Base-by-base conservation (phyloP, 2,113 vertebrate genomes). In the Brachypodius melanocephalos region DNA sequence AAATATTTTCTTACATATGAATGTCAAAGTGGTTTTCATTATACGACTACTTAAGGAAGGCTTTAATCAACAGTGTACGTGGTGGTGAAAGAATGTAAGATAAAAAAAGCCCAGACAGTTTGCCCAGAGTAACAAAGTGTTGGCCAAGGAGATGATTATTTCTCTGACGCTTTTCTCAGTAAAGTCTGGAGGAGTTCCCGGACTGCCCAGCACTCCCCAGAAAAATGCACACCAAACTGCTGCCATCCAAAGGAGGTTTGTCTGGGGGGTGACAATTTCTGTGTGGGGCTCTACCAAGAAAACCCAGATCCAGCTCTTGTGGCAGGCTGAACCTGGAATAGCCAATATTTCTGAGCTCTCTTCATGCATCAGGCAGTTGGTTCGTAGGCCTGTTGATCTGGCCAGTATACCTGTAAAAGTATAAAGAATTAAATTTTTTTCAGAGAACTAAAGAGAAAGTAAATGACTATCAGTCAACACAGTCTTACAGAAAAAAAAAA, bases 261-360 rank as follows among this genome's bases (percentile, higher is more conserved):
- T 52, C 28, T 48, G 8, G 6, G 9, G 2, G 2, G 2, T 32
- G 17, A 34, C 2, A 1, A 8, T 19, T 28, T 16, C 59, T 84
- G 4, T 57, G 1, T 17, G 14, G 17, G 8, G 28, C 7, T 25
- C 4, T 61, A 24, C 31, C 16, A n/a, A 69, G 31, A 73, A 94
- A 80, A 45, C 9, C 10, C 65, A 28, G 40, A 77, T 43, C 9
- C 24, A 73, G 31, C 22, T 55, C 58, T 45, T 40, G 25, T 4
- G 9, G 42, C 31, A 86, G 31, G 31, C 59, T 84, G 76, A 61
- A 52, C 28, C 24, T 42, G 18, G 21, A 80, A 31, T 1, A 73
- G 22, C 1, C 48, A 34, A 0, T 34, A 28, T 45, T 43, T 72
- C 3, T 68, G 13, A 63, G 17, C 7, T 85, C 5, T 42, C 20